Evolutionary conservation across 2,113 vertebrate genomes (phyloP), one percentile per base, ranked within the genome.

Genomic region (Chunga burmeisteri): DNA sequence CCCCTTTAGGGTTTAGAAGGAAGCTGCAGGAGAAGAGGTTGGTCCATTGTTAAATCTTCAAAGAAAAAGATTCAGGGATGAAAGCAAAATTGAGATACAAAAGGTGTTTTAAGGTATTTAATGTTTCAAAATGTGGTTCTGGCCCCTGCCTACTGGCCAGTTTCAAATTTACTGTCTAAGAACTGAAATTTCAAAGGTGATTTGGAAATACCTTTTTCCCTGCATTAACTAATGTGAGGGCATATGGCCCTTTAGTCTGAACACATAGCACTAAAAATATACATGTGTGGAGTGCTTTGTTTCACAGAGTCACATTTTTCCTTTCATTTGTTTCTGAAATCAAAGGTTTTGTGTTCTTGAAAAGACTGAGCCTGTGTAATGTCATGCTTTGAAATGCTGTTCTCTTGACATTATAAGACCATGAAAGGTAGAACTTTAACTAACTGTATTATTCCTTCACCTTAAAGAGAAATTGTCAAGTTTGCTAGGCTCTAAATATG

Each of bases 291-390:
- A 84, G 32, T 72, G 26, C 95, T 94, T 85, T 75, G 81, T 90
- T 88, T 95, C 90, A 85, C 18, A 70, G 44, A 32, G 32, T 18
- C 67, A 40, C 72, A 80, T 89, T 95, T 93, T 90, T 49, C 78
- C 70, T 89, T 95, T 96, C 90, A 81, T 89, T 97, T 97, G 90
- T 90, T 95, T 94, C 90, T 68, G 90, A 88, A 97, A 94, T 95
- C 91, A 94, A 97, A 97, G 96, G 70, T 84, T 93, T 68, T 47
- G 80, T 49, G 63, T 62, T 96, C 87, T 96, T 97, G 83, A 90
- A 95, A 97, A 95, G 95, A 53, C 63, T 29, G 15, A 74, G 73
- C 73, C 89, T 4, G 15, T 91, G 52, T 95, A 95, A 95, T 71
- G 94, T 91, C 36, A 11, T 16, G 52, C 88, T 74, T 97, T 96